Evolutionary conservation across 2,888 invertebrate species (phyloP), one percentile per base, ranked within the genome.

Genomic region (Lasioglossum marginatum): DNA sequence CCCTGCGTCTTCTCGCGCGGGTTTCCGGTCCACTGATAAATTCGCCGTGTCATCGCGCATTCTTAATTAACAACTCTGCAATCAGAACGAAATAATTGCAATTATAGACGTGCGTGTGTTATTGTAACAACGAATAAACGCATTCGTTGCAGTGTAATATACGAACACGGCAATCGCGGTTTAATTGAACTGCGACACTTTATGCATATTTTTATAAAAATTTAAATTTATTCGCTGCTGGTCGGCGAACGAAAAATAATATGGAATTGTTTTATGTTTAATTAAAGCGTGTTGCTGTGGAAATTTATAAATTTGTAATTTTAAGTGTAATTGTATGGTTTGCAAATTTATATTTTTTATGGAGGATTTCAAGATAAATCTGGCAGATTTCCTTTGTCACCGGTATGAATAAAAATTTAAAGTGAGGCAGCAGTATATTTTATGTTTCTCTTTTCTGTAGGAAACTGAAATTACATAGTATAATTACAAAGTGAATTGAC

Each of bases 31-130:
- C 94, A 94, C 93, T 94, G 94, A 92, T 94, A 94, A 92, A 94
- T 94, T 94, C 94, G 94, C 94, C 94, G 94, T 91, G 94, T 94
- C 94, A 94, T 94, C 92, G 93, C 93, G 94, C 94, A 94, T 94
- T 94, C 94, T 94, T 92, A 94, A 92, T 94, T 94, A 94, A 93
- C 92, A 93, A 93, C 93, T 92, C 94, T 94, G 93, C 2, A 94
- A 90, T 79, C 89, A 89, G 77, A 79, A 82, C 16, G 10, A 40
- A 34, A 23, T 23, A 40, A 40, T 70, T 12, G 5, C 40, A 12
- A 40, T 70, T 40, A 40, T n/a, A 40, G 12, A 70, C 40, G 23
- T 37, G n/a, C n/a, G 40, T 19, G 4, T n/a, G 40, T 70, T 31
- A 1, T 16, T 5, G 63, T 16, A 12, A 2, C 14, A 63, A 31